These are phyloP conservation scores for Tachystola acroxantha DNA, from an alignment of 2,888 invertebrate species.

Conservation along the genomic window DNA sequence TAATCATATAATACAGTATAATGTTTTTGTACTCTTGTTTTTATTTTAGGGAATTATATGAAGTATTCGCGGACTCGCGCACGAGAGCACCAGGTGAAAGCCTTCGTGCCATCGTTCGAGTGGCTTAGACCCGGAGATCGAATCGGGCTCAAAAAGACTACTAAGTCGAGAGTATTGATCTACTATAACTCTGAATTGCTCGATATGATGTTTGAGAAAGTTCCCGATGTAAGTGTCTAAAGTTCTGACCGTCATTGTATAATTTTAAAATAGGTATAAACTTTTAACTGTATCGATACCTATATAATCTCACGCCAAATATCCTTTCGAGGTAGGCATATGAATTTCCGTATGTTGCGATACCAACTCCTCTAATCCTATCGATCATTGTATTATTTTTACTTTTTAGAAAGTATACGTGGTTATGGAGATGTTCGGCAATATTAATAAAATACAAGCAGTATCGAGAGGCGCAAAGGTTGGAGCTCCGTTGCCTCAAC, in stretches of 20 bases:
- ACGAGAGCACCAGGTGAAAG: slow-evolving; percentile 34
- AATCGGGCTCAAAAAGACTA: slow-evolving; percentile 85
- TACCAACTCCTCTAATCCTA: too few species aligned
- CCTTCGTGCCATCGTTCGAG: slow-evolving; percentile 80
- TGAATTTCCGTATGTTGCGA: too few species aligned
- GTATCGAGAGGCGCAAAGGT: slow-evolving; percentile 65
- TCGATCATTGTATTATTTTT: too few species aligned
- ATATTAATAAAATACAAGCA: slow-evolving; percentile 86
- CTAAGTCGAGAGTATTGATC: slow-evolving; percentile 83
- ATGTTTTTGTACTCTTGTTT: too few species aligned
- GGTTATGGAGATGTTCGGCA: slow-evolving; percentile 89
- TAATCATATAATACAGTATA: too few species aligned
- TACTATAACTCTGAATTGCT: slow-evolving; percentile 90
- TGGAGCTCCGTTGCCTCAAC: slow-evolving; percentile 23
- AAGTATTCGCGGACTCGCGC: slow-evolving; percentile 40
- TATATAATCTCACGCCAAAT: too few species aligned
- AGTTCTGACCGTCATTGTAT: too few species aligned
- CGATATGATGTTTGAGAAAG: slow-evolving; percentile 84
- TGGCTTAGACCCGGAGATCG: slow-evolving; percentile 90
- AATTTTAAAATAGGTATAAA: too few species aligned
- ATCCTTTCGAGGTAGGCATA: too few species aligned
- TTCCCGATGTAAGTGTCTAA: slow-evolving; percentile 82
- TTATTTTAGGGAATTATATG: slow-evolving; percentile 47
- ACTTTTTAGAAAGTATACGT: slow-evolving; percentile 86
- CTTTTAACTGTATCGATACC: too few species aligned